Evolutionary conservation across 1,140 invertebrate species (phyloP).

Genomic region (Coelopa frigida): DNA sequence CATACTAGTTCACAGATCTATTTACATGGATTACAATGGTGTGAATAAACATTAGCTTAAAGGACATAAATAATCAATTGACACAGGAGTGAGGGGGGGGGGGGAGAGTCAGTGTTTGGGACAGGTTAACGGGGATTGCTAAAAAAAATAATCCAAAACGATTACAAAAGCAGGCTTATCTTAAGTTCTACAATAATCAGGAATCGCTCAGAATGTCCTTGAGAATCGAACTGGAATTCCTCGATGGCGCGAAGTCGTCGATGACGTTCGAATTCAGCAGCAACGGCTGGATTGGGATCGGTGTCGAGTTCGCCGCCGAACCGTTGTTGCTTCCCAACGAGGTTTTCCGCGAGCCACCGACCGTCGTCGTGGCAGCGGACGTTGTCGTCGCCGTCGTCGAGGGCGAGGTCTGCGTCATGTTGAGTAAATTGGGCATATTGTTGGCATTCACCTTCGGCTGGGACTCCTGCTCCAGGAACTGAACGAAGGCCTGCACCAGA

Average conservation of each 20-base stretch:
- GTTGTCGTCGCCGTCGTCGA: background rate
- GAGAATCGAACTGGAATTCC: slow-evolving; percentile 61
- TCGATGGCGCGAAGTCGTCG: slow-evolving; percentile 54
- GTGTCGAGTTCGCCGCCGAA: slow-evolving; percentile 15
- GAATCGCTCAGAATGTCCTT: slow-evolving; percentile 62
- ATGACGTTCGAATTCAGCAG: slow-evolving; percentile 53
- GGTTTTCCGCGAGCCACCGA: slow-evolving; percentile 10
- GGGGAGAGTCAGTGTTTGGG: no score
- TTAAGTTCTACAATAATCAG: slow-evolving; percentile 46
- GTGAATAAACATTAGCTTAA: no score
- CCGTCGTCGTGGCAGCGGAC: slow-evolving; percentile 2
- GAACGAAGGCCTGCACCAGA: slow-evolving; percentile 80
- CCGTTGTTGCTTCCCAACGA: slow-evolving; percentile 32
- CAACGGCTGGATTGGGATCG: slow-evolving; percentile 39
- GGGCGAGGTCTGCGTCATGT: slow-evolving; percentile 1
- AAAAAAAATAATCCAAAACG: no score
- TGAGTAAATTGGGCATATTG: slow-evolving; percentile 48
- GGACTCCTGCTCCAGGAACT: slow-evolving; percentile 81
- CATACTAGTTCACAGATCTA: no score
- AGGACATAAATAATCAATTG: no score
- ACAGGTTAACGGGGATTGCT: no score
- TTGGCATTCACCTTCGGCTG: slow-evolving; percentile 58
- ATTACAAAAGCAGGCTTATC: no score
- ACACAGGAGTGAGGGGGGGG: no score
- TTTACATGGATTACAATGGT: no score